These are phyloP conservation scores for Mastomys natalensis DNA, from an alignment of 2,113 vertebrate genomes.

Conservation along the genomic window DNA sequence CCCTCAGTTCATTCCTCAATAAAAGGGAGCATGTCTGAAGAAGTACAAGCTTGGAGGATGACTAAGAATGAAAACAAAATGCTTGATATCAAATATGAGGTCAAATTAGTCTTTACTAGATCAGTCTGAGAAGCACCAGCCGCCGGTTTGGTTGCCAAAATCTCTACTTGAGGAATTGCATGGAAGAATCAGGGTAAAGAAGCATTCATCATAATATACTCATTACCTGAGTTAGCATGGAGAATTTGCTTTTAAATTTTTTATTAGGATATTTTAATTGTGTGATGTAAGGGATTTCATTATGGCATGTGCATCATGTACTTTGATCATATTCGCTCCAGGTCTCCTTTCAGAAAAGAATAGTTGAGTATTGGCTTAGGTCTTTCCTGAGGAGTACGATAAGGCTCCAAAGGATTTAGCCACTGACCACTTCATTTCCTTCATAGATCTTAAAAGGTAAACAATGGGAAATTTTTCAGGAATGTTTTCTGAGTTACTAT, in stretches of 20 bases:
- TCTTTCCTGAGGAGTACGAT: background rate
- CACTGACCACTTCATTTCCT: background rate
- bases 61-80: constrained; percentile 10
- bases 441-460: background rate
- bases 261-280: background rate
- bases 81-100: background rate
- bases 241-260: background rate
- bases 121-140: background rate
- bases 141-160: background rate
- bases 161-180: constrained; percentile 19
- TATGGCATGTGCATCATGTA: background rate
- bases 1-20: background rate
- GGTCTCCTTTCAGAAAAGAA: constrained; percentile 45
- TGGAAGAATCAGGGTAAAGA: background rate
- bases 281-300: background rate
- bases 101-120: background rate
- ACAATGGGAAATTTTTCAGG: background rate
- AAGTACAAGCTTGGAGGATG: background rate
- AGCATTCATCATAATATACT: background rate
- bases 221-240: background rate
- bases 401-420: background rate
- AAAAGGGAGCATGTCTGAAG: background rate
- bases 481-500: background rate
- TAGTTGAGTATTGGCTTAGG: background rate
- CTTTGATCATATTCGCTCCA: background rate